Conservation (phyloP, 30 jellyfish, hydroid and myxozoan genomes). For the Aurelia aurita region DNA sequence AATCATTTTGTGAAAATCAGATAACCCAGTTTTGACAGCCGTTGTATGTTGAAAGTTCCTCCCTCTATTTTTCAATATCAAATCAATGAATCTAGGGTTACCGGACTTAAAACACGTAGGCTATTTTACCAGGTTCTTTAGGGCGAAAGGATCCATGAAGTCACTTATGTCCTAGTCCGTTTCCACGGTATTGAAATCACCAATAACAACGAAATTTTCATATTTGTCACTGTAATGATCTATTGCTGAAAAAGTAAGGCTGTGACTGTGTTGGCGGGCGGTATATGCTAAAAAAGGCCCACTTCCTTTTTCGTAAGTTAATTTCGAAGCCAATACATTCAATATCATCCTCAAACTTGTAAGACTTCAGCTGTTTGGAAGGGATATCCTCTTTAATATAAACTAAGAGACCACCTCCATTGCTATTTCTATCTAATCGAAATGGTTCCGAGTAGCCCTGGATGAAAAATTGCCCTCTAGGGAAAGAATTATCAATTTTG, state of each 20-base stretch:
- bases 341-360: neutral
- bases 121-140: neutral
- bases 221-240: slow-evolving; percentile 6
- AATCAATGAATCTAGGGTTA: slow-evolving; percentile 43
- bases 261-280: slow-evolving; percentile 33
- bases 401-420: neutral
- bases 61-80: slow-evolving; percentile 38
- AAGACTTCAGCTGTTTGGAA: neutral
- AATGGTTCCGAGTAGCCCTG: neutral
- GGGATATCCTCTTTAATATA: neutral
- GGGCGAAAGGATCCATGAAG: slow-evolving; percentile 15
- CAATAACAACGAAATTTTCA: slow-evolving; percentile 19
- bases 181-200: slow-evolving; percentile 8
- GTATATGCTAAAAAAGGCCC: slow-evolving; percentile 5
- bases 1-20: slow-evolving; percentile 54
- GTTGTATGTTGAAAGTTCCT: slow-evolving; percentile 16
- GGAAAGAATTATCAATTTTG: neutral
- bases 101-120: slow-evolving; percentile 63
- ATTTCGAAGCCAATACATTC: slow-evolving; percentile 1
- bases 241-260: neutral
- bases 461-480: neutral
- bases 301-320: neutral
- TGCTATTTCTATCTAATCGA: neutral
- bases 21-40: slow-evolving; percentile 52
- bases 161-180: neutral